These are phyloP conservation scores for Agonopterix arenella DNA, from an alignment of 2,888 invertebrate species.

Conservation along the genomic window DNA sequence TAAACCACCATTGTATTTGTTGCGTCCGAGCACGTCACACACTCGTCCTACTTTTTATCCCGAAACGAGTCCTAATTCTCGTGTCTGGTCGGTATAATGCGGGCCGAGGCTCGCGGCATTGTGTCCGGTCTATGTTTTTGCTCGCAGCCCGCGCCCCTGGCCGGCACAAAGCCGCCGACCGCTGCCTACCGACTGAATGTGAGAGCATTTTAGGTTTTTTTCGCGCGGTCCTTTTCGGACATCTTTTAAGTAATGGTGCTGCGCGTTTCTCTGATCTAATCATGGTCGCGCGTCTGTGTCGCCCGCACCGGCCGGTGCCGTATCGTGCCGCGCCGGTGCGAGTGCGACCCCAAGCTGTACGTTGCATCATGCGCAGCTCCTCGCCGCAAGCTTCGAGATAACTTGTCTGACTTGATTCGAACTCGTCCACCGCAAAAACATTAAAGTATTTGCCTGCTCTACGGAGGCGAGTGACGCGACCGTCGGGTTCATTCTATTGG, in stretches of 20 bases:
- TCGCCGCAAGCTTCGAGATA: neutral
- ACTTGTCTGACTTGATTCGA: too few relatives aligned
- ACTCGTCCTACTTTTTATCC: too few relatives aligned
- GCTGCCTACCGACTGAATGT: conserved; percentile 16
- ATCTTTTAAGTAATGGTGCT: conserved; percentile 48
- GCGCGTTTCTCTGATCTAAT: conserved; percentile 47
- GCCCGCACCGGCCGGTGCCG: neutral
- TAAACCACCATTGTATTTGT: too few relatives aligned
- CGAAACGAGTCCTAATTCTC: too few relatives aligned
- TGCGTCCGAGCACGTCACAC: too few relatives aligned
- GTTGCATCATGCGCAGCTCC: neutral
- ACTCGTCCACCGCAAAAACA: too few relatives aligned
- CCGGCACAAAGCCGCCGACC: neutral
- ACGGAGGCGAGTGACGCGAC: too few relatives aligned
- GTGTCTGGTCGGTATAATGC: too few relatives aligned
- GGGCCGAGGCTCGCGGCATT: too few relatives aligned
- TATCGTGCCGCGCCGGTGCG: neutral
- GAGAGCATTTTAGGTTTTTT: conserved; percentile 46
- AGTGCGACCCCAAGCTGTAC: neutral
- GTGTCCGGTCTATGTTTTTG: neutral
- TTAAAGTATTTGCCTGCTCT: too few relatives aligned
- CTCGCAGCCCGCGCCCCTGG: neutral
- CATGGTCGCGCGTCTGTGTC: conserved; percentile 10
- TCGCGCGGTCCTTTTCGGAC: conserved; percentile 44
- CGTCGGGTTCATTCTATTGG: too few relatives aligned